These are phyloP conservation scores for Chaetogeoica ovagalla DNA, from an alignment of 2,888 invertebrate genomes.

Conservation along the genomic window DNA sequence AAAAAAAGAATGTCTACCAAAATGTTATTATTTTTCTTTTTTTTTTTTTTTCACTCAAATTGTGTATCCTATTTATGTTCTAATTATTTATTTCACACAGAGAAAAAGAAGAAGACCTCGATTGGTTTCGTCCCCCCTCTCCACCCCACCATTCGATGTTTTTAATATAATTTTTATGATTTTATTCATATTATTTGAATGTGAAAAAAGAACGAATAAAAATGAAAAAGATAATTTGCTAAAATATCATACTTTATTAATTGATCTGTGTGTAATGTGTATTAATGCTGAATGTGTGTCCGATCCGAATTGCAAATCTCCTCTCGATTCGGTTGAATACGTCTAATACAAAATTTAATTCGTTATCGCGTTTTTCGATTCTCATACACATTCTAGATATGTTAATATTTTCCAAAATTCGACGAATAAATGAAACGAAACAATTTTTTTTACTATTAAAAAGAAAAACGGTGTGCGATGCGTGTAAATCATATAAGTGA, in stretches of 20 bases:
- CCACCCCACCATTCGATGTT: neutral
- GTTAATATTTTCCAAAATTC: too few species aligned
- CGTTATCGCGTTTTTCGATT: too few species aligned
- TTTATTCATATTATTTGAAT: slow-evolving; percentile 10
- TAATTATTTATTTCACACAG: slow-evolving; percentile 2
- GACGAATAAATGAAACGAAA: too few species aligned
- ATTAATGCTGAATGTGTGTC: neutral
- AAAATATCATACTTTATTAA: neutral
- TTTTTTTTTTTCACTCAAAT: slow-evolving; percentile 5
- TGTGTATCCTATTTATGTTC: slow-evolving; percentile 17
- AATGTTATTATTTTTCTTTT: too few species aligned
- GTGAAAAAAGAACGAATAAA: neutral
- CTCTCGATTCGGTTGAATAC: too few species aligned
- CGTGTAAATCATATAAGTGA: too few species aligned
- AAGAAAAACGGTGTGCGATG: too few species aligned
- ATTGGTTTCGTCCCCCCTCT: neutral
- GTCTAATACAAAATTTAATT: too few species aligned
- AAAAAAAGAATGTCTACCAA: slow-evolving; percentile 33
- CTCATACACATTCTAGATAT: too few species aligned
- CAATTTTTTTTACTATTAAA: too few species aligned
- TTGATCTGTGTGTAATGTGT: neutral
- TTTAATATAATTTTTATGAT: slow-evolving; percentile 15
- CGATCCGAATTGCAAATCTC: too few species aligned
- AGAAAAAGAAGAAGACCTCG: neutral
- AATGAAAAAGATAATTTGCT: neutral